Base-by-base conservation (phyloP, 2,113 vertebrate species). In the Thunnus maccoyii region DNA sequence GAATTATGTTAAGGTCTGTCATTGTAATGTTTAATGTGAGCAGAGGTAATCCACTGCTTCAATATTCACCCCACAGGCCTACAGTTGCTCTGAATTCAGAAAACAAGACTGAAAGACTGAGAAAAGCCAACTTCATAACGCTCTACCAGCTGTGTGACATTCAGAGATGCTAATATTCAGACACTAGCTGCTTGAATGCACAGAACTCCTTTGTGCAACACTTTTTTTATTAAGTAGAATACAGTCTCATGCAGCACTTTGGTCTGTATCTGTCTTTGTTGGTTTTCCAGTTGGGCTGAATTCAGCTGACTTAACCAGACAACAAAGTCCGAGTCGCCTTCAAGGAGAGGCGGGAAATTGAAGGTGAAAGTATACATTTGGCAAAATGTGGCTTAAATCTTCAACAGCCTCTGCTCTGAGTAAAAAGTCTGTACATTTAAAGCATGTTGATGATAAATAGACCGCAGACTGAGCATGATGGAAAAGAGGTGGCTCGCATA, bases 21-120 rank as follows among this genome's bases (percentile, higher is more conserved):
- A 96, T 96, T 97, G 96, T 96, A 90, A 97, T 96, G 96, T 93
- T 96, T 96, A 96, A 94, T 91, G 94, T 94, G 91, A 95, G 94
- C 69, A 88, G 75, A 91, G 90, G 89, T 89, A 94, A 95, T 92
- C 86, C 93, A 92, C 89, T 84, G 87, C 89, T 86, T 69, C 61
- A 94, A 94, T 90, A 95, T 95, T 96, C 95, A 96, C 86, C 80
- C 90, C 72, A 74, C 72, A 76, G 82, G 80, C 27, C 52, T 54
- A 9, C 0, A 56, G 72, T 60, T 95, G 92, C 91, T 94, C 93
- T 94, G 94, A 91, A 95, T 96, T 95, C 94, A 93, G 94, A 95
- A 96, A 95, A 86, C 86, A 89, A 95, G 94, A 95, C 95, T 92
- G 90, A 93, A 89, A 95, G 94, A 95, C 95, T 92, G 90, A 93